A percentile compares a stretch with the other conserved stretches of the same genome.
Evolutionary conservation across 2,113 vertebrate genomes (phyloP).

Genomic region (Mastomys natalensis): DNA sequence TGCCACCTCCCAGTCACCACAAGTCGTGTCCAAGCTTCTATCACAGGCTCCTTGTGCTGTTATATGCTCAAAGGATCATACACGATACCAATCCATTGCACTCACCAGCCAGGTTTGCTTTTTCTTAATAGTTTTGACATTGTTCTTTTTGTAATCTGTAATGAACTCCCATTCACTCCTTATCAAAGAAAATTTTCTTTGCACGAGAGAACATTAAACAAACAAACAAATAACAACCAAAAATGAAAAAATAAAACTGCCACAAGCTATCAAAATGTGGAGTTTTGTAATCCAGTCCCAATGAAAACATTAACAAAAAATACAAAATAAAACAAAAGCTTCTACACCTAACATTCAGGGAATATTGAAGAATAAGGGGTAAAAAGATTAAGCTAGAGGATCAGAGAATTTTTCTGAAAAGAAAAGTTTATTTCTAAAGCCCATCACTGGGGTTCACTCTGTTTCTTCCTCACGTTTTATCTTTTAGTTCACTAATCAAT

Average conservation of each 20-base stretch:
- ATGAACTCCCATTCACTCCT: accelerated
- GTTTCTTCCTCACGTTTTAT: background rate
- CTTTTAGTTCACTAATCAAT: background rate
- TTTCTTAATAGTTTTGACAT: background rate
- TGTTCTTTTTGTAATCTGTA: background rate
- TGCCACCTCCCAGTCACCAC: background rate
- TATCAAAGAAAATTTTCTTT: too few relatives aligned
- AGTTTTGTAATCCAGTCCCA: too few relatives aligned
- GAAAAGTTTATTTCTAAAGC: background rate
- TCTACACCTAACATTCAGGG: too few relatives aligned
- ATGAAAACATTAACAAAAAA: too few relatives aligned
- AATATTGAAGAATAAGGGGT: too few relatives aligned
- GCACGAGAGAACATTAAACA: too few relatives aligned
- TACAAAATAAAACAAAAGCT: too few relatives aligned
- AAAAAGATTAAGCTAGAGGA: too few relatives aligned
- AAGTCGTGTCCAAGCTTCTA: background rate
- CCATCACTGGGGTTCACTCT: background rate
- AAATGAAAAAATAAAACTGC: too few relatives aligned
- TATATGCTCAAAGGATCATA: background rate
- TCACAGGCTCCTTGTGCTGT: background rate
- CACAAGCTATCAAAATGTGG: too few relatives aligned
- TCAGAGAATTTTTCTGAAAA: too few relatives aligned
- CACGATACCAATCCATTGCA: background rate
- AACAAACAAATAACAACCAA: too few relatives aligned
- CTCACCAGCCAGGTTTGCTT: accelerated